Conservation (phyloP, 2,113 vertebrate genomes). For the Megaptera novaeangliae region DNA sequence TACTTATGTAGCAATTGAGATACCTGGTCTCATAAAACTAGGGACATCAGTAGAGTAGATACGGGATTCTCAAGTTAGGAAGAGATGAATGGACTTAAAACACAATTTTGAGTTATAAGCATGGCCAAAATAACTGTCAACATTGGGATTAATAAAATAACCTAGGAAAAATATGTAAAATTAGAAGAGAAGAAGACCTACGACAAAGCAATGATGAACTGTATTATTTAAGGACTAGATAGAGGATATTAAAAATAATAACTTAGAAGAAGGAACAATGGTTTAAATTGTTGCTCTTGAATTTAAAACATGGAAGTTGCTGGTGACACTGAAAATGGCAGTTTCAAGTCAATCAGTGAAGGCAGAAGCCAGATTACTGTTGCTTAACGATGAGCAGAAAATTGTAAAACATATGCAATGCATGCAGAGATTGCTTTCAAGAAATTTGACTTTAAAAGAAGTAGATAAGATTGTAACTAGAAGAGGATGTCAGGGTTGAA, state of each 20-base stretch:
- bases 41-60: background rate
- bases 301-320: background rate
- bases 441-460: background rate
- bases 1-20: background rate
- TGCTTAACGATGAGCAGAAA: background rate
- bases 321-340: background rate
- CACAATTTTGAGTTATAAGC: background rate
- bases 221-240: background rate
- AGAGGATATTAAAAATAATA: background rate
- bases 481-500: background rate
- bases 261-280: background rate
- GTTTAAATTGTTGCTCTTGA: background rate
- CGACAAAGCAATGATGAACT: background rate
- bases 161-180: background rate
- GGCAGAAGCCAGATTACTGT: background rate
- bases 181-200: background rate
- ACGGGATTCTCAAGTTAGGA: background rate
- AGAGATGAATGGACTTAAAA: background rate
- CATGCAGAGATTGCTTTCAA: background rate
- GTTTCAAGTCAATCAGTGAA: background rate
- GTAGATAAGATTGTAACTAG: background rate
- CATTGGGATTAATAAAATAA: background rate
- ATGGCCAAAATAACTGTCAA: background rate
- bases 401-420: background rate
- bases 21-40: background rate